Percentiles rank a stretch among this genome's conserved stretches.
Conservation (phyloP, 2,888 invertebrate genomes). For the Alsophila aescularia region DNA sequence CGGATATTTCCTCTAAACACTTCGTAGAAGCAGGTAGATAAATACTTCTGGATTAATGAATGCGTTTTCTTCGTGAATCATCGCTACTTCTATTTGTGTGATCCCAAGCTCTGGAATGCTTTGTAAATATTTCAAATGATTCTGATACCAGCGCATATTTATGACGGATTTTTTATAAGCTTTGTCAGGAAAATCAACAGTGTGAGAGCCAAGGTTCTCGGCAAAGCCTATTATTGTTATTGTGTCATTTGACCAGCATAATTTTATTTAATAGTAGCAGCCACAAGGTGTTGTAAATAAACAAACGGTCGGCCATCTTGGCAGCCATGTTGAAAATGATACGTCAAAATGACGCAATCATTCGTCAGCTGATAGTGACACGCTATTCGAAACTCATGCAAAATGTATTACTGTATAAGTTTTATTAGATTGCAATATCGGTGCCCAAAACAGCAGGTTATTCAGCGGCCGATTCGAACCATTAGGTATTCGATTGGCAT, state of each 20-base stretch:
- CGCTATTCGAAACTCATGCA: conserved; percentile 1
- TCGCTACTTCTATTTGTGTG: background rate
- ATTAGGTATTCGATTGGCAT: conserved; percentile 29
- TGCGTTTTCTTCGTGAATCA: background rate
- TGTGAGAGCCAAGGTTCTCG: conserved; percentile 23
- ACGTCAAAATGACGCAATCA: conserved; percentile 67
- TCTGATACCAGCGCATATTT: conserved; percentile 21
- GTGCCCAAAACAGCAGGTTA: background rate
- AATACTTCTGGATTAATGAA: conserved; percentile 13
- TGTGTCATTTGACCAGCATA: conserved; percentile 27
- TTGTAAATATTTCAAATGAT: conserved; percentile 17
- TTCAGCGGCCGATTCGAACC: background rate
- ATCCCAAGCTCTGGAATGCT: background rate
- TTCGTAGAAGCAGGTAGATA: conserved; percentile 14
- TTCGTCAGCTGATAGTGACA: conserved; percentile 68
- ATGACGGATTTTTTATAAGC: conserved; percentile 26
- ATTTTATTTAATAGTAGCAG: conserved; percentile 38
- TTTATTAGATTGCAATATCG: background rate
- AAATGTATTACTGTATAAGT: background rate
- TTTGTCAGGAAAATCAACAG: conserved; percentile 23
- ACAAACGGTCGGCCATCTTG: conserved; percentile 68
- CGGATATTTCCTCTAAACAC: conserved; percentile 16
- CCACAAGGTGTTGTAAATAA: conserved; percentile 65
- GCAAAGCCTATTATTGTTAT: conserved; percentile 25
- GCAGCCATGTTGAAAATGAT: conserved; percentile 66